Percentiles rank a stretch among this genome's conserved stretches.
phyloP scores from a whole-genome alignment of 1,140 invertebrate genomes.

The Sipha flava region DNA sequence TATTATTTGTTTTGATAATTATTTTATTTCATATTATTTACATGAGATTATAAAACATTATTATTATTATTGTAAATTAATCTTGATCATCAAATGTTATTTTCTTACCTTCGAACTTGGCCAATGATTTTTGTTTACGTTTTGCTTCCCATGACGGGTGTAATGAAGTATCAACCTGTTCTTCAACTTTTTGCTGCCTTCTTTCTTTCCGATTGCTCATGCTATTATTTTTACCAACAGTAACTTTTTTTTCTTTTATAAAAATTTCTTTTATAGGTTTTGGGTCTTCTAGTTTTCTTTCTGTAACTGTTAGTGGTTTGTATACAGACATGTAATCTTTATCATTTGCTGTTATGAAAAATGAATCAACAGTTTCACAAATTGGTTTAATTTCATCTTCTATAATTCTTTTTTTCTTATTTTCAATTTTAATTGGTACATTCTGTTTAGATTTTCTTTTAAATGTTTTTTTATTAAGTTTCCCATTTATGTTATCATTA shows the following conservation, averaged over 20 bases:
- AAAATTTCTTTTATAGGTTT: slow-evolving; percentile 45
- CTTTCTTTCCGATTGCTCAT: slow-evolving; percentile 19
- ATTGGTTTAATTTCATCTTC: slow-evolving; percentile 2
- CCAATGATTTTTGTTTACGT: slow-evolving; percentile 45
- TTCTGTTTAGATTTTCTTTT: neutral
- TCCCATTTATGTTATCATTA: neutral
- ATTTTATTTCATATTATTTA: slow-evolving; percentile 15
- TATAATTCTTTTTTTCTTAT: slow-evolving; percentile 32
- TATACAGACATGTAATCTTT: slow-evolving; percentile 51
- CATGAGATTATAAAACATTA: neutral
- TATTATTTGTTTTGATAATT: neutral
- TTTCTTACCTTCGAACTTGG: slow-evolving; percentile 47
- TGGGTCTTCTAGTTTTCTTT: slow-evolving; percentile 42
- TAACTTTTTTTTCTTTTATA: slow-evolving; percentile 36
- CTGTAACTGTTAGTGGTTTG: slow-evolving; percentile 40
- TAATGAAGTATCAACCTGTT: slow-evolving; percentile 38
- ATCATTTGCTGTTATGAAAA: slow-evolving; percentile 51
- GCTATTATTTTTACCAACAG: slow-evolving; percentile 14
- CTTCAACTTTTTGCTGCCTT: slow-evolving; percentile 15
- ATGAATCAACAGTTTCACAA: slow-evolving; percentile 48
- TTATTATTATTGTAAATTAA: neutral
- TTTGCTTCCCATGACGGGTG: slow-evolving; percentile 57
- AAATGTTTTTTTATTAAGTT: neutral
- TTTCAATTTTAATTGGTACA: neutral
- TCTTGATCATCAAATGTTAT: slow-evolving; percentile 43